Base-by-base conservation (phyloP, 2,888 invertebrate genomes). In the Pristionchus mayeri region DNA sequence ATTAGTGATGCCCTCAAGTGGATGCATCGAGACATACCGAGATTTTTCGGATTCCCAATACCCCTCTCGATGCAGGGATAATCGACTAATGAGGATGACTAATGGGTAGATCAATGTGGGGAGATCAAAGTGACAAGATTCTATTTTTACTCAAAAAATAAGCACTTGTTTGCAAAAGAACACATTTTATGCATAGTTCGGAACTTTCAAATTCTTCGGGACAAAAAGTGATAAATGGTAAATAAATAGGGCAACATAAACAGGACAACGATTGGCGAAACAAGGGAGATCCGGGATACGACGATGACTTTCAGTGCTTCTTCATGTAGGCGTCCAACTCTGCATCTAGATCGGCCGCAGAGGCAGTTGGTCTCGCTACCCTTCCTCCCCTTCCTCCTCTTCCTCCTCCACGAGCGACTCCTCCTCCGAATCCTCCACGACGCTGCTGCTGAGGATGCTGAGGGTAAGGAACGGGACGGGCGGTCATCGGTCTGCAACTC, bases 271-370 rank as follows among this genome's bases (percentile, higher is more conserved):
- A n/a, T n/a, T 63, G 63, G 34, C 18, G 21, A 27, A 63, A n/a
- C 34, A 27, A 34, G 57, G 60, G 63, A 63, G 63, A 63, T 63
- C 34, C 3, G 4, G 63, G 18, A 2, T 30, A 30, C 13, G 54
- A 24, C 21, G 54, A 57, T 63, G n/a, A 4, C 4, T 71, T 11
- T n/a, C n/a, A 21, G 34, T 3, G 6, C 40, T 84, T 84, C 71
- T 71, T 84, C 84, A 84, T 84, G 75, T 84, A 84, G 1, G 84
- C 84, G 40, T 84, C 84, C 18, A 84, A 48, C 37, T 84, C 84
- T 3, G 75, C 75, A 24, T 84, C 84, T 21, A 44, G 57, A n/a
- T 54, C 44, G 37, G 50, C 60, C 1, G 7, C 75, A 16, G 57
- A 75, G 0, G 34, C 3, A 0, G 37, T 30, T 84, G 37, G 37